Conservation (phyloP, 2,888 invertebrate species). For the Phortica magna region DNA sequence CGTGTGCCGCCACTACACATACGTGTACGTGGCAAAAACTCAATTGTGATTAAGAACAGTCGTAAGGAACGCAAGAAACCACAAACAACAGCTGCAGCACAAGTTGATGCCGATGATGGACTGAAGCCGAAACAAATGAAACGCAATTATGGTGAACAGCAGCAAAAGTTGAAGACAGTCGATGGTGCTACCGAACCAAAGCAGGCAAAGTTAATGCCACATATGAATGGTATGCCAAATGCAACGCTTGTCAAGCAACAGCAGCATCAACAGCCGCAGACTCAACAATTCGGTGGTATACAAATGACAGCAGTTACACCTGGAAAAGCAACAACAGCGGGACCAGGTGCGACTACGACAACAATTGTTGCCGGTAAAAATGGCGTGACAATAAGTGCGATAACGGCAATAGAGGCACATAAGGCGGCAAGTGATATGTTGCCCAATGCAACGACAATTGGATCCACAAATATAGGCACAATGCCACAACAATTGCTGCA, state of each 20-base stretch:
- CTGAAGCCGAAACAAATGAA: slow-evolving; percentile 71
- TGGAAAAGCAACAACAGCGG: slow-evolving; percentile 10
- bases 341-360: slow-evolving; percentile 53
- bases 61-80: slow-evolving; percentile 84
- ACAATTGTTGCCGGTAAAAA: slow-evolving; percentile 70
- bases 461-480: slow-evolving; percentile 86
- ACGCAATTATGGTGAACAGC: slow-evolving; percentile 55
- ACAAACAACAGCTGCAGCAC: slow-evolving; percentile 52
- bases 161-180: slow-evolving; percentile 39
- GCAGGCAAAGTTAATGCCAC: slow-evolving; percentile 59
- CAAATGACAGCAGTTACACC: slow-evolving; percentile 51
- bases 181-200: slow-evolving; percentile 55
- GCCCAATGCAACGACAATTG: slow-evolving; percentile 74
- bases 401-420: slow-evolving; percentile 53
- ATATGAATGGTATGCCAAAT: slow-evolving; percentile 61
- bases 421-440: slow-evolving; percentile 41
- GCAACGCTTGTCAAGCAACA: slow-evolving; percentile 41
- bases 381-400: slow-evolving; percentile 70
- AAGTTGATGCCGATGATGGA: slow-evolving; percentile 48
- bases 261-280: slow-evolving; percentile 37
- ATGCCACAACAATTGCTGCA: slow-evolving; percentile 75
- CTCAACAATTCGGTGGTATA: slow-evolving; percentile 45
- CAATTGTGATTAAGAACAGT: slow-evolving; percentile 89
- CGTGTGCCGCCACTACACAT: slow-evolving; percentile 94
- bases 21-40: slow-evolving; percentile 87